Percentiles rank a stretch among this genome's conserved stretches.
These are phyloP conservation scores for Disparrhopalites patrizii DNA, from an alignment of 2,888 invertebrate species.

Conservation along the genomic window DNA sequence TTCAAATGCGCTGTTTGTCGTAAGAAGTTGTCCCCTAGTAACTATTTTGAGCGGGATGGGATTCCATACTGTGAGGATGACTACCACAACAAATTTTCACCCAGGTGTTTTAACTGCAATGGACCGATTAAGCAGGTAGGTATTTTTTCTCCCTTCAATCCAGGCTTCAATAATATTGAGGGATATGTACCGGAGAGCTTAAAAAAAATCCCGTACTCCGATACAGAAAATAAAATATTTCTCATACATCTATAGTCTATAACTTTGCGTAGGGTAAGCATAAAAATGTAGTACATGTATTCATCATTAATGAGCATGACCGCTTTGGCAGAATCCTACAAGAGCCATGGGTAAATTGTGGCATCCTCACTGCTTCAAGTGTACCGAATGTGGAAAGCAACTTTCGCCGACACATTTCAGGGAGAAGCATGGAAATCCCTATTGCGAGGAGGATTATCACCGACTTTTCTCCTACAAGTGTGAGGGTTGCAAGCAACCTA, in stretches of 20 bases:
- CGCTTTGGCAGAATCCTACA: conserved; percentile 23
- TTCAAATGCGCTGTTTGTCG: conserved; percentile 27
- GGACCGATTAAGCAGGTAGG: conserved; percentile 40
- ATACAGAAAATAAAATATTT: too few relatives aligned
- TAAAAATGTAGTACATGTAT: too few relatives aligned
- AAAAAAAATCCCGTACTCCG: too few relatives aligned
- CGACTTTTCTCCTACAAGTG: conserved; percentile 39
- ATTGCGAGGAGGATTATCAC: conserved; percentile 45
- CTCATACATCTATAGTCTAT: too few relatives aligned
- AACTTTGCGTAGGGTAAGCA: too few relatives aligned
- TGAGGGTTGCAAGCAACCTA: conserved; percentile 37
- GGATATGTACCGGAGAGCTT: too few relatives aligned
- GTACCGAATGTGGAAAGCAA: conserved; percentile 27
- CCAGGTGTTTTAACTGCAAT: conserved; percentile 41
- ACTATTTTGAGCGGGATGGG: conserved; percentile 21
- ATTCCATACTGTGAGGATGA: conserved; percentile 31
- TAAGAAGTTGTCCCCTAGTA: conserved; percentile 21
- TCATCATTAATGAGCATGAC: too few relatives aligned
- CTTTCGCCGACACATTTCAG: conserved; percentile 41
- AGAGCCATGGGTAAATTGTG: conserved; percentile 37
- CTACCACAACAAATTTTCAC: conserved; percentile 39
- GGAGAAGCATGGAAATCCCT: conserved; percentile 43
- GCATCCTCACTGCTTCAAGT: conserved; percentile 45
- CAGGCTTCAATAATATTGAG: too few relatives aligned
- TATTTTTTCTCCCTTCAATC: too few relatives aligned